These are phyloP conservation scores for Heliconius eleuchia DNA, from an alignment of 1,140 invertebrate species.

Conservation along the genomic window DNA sequence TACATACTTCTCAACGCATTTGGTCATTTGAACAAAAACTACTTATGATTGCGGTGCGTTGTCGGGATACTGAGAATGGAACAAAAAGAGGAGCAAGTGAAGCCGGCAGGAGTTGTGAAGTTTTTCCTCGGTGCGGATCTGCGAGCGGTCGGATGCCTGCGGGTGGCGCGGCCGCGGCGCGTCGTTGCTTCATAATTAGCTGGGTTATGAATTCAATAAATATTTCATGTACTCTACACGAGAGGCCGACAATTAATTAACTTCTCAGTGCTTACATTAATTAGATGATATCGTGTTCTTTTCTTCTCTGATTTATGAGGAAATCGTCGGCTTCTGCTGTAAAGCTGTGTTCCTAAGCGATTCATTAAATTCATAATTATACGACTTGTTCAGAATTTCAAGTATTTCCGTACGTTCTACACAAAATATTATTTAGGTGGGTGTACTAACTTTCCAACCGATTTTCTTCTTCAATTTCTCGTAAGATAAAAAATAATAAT, in stretches of 20 bases:
- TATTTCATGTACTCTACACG: conserved; percentile 71
- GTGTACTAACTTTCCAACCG: no score
- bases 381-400: not conserved
- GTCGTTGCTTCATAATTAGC: conserved; percentile 73
- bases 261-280: conserved; percentile 72
- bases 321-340: conserved; percentile 33
- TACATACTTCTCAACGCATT: conserved; percentile 49
- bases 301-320: conserved; percentile 62
- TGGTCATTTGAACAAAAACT: conserved; percentile 55
- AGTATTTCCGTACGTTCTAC: not conserved
- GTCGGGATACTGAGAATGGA: conserved; percentile 44
- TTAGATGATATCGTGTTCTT: conserved; percentile 63
- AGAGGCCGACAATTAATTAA: conserved; percentile 77
- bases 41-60: conserved; percentile 57
- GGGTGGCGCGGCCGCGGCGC: conserved; percentile 66
- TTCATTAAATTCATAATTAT: conserved; percentile 2
- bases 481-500: no score
- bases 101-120: conserved; percentile 54
- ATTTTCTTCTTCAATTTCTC: no score
- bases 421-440: no score
- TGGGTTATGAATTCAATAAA: conserved; percentile 79
- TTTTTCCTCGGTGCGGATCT: conserved; percentile 55
- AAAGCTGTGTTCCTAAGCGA: not conserved
- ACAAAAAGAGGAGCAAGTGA: conserved; percentile 55
- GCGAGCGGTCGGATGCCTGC: conserved; percentile 52